Base-by-base conservation (phyloP, 2,888 invertebrate species). In the Anagyrus pseudococci region DNA sequence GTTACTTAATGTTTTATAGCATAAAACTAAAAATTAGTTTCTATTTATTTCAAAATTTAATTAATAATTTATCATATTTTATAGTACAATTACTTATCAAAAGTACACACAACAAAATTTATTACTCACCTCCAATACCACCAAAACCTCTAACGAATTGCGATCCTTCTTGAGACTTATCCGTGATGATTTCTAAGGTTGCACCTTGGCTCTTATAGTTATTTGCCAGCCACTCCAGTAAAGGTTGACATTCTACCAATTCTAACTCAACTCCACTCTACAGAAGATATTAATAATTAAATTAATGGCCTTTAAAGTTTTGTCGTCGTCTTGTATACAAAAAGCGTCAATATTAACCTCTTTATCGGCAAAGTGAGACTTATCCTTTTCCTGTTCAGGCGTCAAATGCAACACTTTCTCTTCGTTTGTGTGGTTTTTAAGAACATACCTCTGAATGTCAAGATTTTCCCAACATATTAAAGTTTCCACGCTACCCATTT, bases 401-500 rank as follows among this genome's bases (percentile, higher is more conserved):
- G 96, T 96, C 76, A 99, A 85, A 82, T 97, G 96, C 68, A 98
- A 84, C 74, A 98, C 91, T 77, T 94, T 96, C 81, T 95, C 95
- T 74, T 92, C 92, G 66, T 89, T 88, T 67, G 88, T 88, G 82
- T 97, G 96, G 76, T 96, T 96, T 81, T 97, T 97, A 73, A 98
- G 84, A 67, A 96, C 94, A 77, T 96, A 98, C 84, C 98, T 88
- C 82, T 96, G 97, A 77, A 98, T 98, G 81, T 99, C 99, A 69
- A 99, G 88, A 84, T 99, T 99, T 84, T 99, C 99, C 99, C 99
- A 99, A 80, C 98, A 98, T 79, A 99, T 99, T 67, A 99, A 88
- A 0, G 95, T 98, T 84, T 99, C 99, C 3, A 99, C 98, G 4
- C 98, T 92, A 58, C 99, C 99, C 77, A 99, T 87, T 84, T 99